Base-by-base conservation (phyloP, 2,113 vertebrate genomes). In the Cephalopholis sonnerati region DNA sequence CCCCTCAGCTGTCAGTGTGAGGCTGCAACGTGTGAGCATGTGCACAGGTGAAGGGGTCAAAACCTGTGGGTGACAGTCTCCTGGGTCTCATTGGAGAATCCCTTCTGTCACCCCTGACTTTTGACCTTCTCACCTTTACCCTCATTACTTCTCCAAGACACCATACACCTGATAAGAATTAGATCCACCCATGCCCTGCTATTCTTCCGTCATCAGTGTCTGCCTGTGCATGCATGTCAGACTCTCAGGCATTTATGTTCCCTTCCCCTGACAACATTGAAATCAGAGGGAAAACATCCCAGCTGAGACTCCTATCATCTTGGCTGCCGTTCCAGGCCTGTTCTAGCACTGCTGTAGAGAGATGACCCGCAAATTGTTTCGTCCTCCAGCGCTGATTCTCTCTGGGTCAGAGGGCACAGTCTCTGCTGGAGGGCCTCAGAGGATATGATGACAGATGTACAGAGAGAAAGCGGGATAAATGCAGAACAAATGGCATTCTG, bases 91-190 rank as follows among this genome's bases (percentile, higher is more conserved):
- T 87, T 55, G 65, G 32, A 77, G 81, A 29, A 74, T 80, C 81
- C 85, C 84, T 81, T 74, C 75, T 7, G 5, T 88, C 76, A 83
- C 85, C 90, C 64, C 62, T 87, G 87, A 92, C 86, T 73, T 85
- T 75, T 92, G 53, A 93, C 83, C 90, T 48, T 66, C 71, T 69
- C 81, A 87, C 74, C 78, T 82, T 84, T 79, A 55, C 61, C 79
- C 87, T 81, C 86, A 89, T 90, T 90, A 85, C 68, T 87, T 79
- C 72, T 84, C 55, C 77, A 50, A 83, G 89, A 88, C 74, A 72
- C 68, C 74, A 46, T 84, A 87, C 92, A 91, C 89, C 86, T 93
- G 91, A 92, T 82, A 82, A 75, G 79, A 86, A 86, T 94, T 91
- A 90, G 84, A 86, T 71, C 48, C 74, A 50, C 74, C 54, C 69